Base-by-base conservation (phyloP, 2,888 invertebrate species). In the Chrysolina haemoptera region DNA sequence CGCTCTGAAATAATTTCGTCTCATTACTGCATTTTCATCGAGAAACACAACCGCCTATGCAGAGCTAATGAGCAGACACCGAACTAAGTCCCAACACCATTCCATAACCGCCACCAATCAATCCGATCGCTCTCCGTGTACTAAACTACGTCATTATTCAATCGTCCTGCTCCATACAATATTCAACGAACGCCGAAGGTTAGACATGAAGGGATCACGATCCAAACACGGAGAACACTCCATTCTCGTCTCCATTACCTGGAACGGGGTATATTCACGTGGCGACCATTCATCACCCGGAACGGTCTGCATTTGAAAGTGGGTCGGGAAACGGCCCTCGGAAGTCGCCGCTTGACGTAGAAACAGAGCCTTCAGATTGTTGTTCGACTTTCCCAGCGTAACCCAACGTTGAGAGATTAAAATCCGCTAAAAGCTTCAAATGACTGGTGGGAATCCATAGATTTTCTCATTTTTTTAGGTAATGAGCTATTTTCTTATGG, bases 231-330 rank as follows among this genome's bases (percentile, higher is more conserved):
- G 59, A 59, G 59, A 59, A 59, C 59, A 35, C 59, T 35, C 59
- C 53, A 53, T 53, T 53, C 53, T 53, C 53, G 53, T 53, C 53
- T 53, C 53, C 59, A 59, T 59, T 59, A 59, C 59, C 59, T 59
- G 59, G 59, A 59, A 59, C 59, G 59, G 59, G 35, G 35, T 59
- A 59, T 14, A 59, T 59, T 59, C 59, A 59, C 59, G 59, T n/a
- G 22, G 59, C 59, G 35, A 59, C 59, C 35, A 35, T 59, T 59
- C 59, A 59, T 59, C 59, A 59, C 59, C 35, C 59, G 64, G 46
- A 46, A 64, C 22, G 64, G 64, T 64, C 64, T 64, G 64, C 64
- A 64, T 64, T 64, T 43, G 64, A 64, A 64, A 64, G 64, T 64
- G 59, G 59, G 64, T 35, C 64, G 43, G 64, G 18, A 64, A 64